Conservation (phyloP, 2,113 vertebrate genomes). For the Actenoides lindsayi region DNA sequence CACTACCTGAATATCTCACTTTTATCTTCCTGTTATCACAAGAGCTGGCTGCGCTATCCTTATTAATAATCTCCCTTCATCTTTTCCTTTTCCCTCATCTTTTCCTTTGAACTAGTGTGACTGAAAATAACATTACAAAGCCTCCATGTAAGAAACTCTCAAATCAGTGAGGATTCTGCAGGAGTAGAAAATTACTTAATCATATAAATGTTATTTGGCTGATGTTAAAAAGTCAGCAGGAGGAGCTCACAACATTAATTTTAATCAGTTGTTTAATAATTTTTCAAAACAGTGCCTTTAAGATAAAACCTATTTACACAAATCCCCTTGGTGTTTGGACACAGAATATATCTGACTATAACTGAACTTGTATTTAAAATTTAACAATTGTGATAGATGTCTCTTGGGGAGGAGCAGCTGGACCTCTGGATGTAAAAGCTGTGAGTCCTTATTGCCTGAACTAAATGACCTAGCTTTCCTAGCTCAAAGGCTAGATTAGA, state of each 20-base stretch:
- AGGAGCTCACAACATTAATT: neutral
- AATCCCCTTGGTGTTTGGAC: neutral
- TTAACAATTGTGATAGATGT: neutral
- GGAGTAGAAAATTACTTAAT: constrained; percentile 6
- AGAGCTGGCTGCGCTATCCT: neutral
- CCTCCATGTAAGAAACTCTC: neutral
- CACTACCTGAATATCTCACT: neutral
- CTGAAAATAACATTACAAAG: neutral
- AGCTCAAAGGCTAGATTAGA: constrained; percentile 17
- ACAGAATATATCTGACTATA: neutral
- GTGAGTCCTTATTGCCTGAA: neutral
- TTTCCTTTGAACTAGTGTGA: neutral
- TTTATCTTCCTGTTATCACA: neutral
- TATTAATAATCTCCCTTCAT: neutral
- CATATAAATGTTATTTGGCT: neutral
- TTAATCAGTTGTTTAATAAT: constrained; percentile 37
- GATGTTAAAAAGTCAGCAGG: constrained; percentile 18
- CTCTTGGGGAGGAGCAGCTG: neutral
- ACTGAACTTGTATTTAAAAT: constrained; percentile 20
- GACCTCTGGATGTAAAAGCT: neutral
- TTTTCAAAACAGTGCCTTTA: neutral
- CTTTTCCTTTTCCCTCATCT: neutral
- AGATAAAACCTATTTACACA: constrained; percentile 10
- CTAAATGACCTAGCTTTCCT: constrained; percentile 5
- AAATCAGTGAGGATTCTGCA: constrained; percentile 8